A percentile compares a stretch with the other conserved stretches of the same genome.
Conservation (phyloP, 2,888 invertebrate genomes). For the Dyspetes luteomarginatus region DNA sequence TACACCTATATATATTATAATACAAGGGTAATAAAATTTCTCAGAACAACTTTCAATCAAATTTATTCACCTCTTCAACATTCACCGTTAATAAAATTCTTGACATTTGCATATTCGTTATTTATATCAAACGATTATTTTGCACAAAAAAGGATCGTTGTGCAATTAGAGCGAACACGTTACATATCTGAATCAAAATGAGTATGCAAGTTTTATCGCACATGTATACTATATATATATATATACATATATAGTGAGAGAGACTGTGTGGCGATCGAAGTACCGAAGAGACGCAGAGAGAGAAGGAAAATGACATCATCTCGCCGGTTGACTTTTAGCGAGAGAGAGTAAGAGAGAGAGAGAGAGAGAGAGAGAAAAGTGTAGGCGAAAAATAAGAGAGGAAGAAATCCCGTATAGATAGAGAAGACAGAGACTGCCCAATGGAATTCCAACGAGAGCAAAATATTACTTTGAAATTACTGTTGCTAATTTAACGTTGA, state of each 20-base stretch:
- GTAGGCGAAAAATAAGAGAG: constrained; percentile 55
- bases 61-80: background rate
- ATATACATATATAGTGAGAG: background rate
- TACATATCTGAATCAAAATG: constrained; percentile 47
- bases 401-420: constrained; percentile 26
- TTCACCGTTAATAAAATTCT: background rate
- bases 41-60: constrained; percentile 40
- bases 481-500: constrained; percentile 73
- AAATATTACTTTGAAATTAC: constrained; percentile 69
- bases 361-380: constrained; percentile 34
- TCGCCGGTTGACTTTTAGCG: background rate
- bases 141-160: constrained; percentile 11
- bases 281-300: background rate
- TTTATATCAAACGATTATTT: constrained; percentile 24
- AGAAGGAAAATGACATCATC: constrained; percentile 28
- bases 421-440: constrained; percentile 63
- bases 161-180: constrained; percentile 55
- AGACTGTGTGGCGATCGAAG: background rate
- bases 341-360: constrained; percentile 35
- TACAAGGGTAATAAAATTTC: constrained; percentile 6
- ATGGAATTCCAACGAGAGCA: constrained; percentile 77
- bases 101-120: constrained; percentile 12
- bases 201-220: constrained; percentile 28
- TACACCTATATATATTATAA: background rate
- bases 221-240: too few species aligned